These are phyloP conservation scores for Kryptolebias marmoratus DNA, from an alignment of 2,113 vertebrate genomes.

Conservation along the genomic window DNA sequence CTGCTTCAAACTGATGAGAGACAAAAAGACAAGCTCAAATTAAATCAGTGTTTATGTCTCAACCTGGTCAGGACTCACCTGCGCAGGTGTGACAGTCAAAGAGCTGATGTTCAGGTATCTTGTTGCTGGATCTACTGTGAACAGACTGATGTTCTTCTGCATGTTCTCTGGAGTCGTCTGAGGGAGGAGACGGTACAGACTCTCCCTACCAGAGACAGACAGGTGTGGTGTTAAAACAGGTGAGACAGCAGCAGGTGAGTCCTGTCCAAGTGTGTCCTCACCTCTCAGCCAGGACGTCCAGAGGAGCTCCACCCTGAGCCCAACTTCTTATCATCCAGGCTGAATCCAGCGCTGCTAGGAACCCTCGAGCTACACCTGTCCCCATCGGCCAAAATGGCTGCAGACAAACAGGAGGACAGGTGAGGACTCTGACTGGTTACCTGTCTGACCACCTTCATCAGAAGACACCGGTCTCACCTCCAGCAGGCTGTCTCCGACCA, in stretches of 20 bases:
- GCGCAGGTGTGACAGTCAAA: conserved; percentile 84
- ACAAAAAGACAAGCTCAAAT: neutral
- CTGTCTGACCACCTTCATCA: neutral
- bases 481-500: conserved; percentile 96
- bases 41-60: neutral
- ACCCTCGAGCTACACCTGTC: conserved; percentile 95
- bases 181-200: conserved; percentile 91
- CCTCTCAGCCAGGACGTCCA: conserved; percentile 94
- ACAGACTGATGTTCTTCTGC: conserved; percentile 93
- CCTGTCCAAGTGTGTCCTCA: conserved; percentile 17
- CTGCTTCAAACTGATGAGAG: too few species aligned
- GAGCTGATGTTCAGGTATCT: conserved; percentile 89
- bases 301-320: conserved; percentile 84
- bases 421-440: neutral
- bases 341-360: conserved; percentile 94
- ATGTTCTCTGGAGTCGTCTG: conserved; percentile 98
- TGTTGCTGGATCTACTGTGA: conserved; percentile 90
- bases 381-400: conserved; percentile 99
- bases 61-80: conserved; percentile 77
- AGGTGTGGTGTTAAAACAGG: neutral
- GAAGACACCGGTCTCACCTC: conserved; percentile 69
- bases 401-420: neutral
- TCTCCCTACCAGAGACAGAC: conserved; percentile 83
- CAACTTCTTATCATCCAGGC: conserved; percentile 96
- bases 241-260: neutral